Conservation (phyloP, 2,113 vertebrate species). For the Scolopax mira region DNA sequence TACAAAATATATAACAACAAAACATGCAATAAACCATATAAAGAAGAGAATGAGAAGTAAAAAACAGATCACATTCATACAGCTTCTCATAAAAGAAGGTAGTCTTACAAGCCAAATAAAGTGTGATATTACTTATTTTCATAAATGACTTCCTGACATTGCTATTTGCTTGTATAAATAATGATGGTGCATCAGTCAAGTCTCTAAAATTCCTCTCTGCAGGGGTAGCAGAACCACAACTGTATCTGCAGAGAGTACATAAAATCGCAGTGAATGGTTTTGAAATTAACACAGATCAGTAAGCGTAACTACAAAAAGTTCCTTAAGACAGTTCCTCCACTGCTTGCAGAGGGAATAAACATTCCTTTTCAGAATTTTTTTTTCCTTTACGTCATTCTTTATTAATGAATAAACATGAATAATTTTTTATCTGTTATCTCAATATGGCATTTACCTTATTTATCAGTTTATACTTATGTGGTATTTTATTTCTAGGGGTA, state of each 20-base stretch:
- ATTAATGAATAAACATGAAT: neutral
- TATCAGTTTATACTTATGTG: neutral
- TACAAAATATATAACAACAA: neutral
- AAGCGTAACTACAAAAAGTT: neutral
- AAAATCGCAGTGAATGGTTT: neutral
- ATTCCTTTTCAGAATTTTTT: neutral
- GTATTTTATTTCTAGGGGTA: neutral
- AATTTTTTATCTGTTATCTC: neutral
- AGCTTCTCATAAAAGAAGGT: neutral
- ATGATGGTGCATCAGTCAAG: neutral
- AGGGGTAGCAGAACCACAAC: neutral
- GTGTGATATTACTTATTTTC: neutral
- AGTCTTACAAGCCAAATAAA: neutral
- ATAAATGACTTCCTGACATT: neutral
- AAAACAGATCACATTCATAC: neutral
- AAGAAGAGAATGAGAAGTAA: neutral
- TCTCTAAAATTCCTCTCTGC: neutral
- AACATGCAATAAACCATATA: neutral
- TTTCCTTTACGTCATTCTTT: neutral
- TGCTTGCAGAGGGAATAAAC: neutral
- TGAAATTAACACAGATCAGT: neutral
- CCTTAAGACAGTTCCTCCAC: neutral
- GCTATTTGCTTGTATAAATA: neutral
- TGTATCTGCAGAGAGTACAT: neutral
- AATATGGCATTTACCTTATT: neutral